Conservation (phyloP, 1,140 invertebrate species). For the Cataglyphis hispanica region DNA sequence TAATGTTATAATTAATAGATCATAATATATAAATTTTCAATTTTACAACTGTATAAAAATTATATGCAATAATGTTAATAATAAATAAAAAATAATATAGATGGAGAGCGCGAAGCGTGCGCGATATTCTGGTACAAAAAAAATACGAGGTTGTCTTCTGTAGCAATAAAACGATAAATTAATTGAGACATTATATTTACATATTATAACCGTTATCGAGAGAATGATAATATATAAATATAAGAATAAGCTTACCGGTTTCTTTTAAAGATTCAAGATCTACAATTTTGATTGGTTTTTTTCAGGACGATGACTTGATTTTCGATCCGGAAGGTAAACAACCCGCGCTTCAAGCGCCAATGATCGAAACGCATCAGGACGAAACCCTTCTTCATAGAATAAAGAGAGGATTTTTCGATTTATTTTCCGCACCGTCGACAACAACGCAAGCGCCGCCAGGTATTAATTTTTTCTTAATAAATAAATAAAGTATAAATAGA, state of each 20-base stretch:
- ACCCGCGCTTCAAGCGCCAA: conserved; percentile 61
- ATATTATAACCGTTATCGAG: background rate
- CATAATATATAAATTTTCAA: too few species aligned
- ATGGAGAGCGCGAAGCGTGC: too few species aligned
- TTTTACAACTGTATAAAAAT: too few species aligned
- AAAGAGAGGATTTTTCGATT: conserved; percentile 72
- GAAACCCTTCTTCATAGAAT: conserved; percentile 79
- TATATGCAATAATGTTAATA: too few species aligned
- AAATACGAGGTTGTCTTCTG: background rate
- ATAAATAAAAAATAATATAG: too few species aligned
- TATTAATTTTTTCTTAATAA: conserved; percentile 22
- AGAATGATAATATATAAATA: too few species aligned
- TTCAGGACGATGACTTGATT: conserved; percentile 83
- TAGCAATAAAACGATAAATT: background rate
- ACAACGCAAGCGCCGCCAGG: conserved; percentile 47
- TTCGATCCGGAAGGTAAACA: conserved; percentile 79
- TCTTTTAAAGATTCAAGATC: background rate
- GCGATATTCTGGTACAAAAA: too few species aligned
- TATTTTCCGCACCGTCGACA: conserved; percentile 3
- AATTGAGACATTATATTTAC: background rate
- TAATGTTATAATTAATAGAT: too few species aligned
- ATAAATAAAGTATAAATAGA: background rate
- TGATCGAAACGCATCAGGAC: conserved; percentile 74
- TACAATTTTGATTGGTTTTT: conserved; percentile 56
- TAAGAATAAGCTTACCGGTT: background rate